Base-by-base conservation (phyloP, 2,797 vertebrate species). In the Sciurus carolinensis region DNA sequence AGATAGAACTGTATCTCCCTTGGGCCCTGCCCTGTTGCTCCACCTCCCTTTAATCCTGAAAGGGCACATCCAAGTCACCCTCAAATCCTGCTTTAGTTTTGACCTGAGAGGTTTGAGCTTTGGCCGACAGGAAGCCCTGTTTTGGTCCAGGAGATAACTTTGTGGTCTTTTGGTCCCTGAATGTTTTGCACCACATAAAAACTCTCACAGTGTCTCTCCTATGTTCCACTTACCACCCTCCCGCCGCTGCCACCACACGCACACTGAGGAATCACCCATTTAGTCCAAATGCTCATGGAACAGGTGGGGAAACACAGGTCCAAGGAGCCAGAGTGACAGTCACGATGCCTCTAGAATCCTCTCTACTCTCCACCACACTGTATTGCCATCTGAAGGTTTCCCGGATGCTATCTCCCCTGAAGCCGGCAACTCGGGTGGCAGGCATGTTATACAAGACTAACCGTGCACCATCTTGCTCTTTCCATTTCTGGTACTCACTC, bases 281-380 rank as follows among this genome's bases (percentile, higher is more conserved):
- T 71, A 22, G 20, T 44, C 54, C 39, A 50, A 36, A 12, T 67
- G 18, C 5, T 39, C 3, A 1, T 10, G 8, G 6, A 22, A 7
- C 0, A 24, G 30, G 71, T 75, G 54, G 12, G 2, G 28, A 91
- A 96, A 72, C 57, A 5, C 39, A 39, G 72, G 15, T 24, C 39
- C 28, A 0, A 12, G 52, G 50, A 59, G 17, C 42, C 28, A 88
- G 1, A 4, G n/a, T 93, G 82, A 62, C 47, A 30, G 91, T 62
- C 57, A 8, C 0, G 0, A 33, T 71, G 90, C 79, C 95, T 81
- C 94, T 33, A 0, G 36, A 33, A 28, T 59, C 76, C 59, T 79
- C 90, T 91, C 73, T 26, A 24, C 69, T 72, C 24, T 92, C 76
- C 83, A 82, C 20, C 83, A 76, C 47, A 44, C 39, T 14, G 3